phyloP scores from a whole-genome alignment of 1,140 invertebrate genomes.

The Aphelenchoides fujianensis region DNA sequence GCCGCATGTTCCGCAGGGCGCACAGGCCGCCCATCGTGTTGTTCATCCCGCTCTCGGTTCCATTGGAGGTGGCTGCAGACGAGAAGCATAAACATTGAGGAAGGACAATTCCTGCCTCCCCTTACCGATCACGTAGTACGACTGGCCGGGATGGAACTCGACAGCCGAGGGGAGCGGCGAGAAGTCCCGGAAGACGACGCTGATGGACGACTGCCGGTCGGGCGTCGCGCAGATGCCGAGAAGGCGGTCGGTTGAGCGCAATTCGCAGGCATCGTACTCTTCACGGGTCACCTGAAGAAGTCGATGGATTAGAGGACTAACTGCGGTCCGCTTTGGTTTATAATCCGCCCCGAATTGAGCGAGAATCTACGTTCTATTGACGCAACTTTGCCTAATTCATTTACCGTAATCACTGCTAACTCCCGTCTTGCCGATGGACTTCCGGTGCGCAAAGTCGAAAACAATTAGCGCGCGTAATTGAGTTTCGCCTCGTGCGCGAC shows the following conservation, averaged over 20 bases:
- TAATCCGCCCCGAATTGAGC: no score
- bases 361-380: no score
- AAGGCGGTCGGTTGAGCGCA: conserved; percentile 32
- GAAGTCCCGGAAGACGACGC: conserved; percentile 47
- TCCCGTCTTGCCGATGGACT: no score
- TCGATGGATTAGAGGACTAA: no score
- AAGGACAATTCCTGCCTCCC: neutral
- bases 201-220: conserved; percentile 46
- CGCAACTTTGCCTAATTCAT: no score
- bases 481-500: no score
- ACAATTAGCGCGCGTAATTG: neutral
- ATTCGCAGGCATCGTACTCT: conserved; percentile 45
- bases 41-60: conserved; percentile 39
- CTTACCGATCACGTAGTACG: conserved; percentile 48
- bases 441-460: neutral
- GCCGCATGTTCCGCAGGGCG: conserved; percentile 40
- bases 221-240: conserved; percentile 44
- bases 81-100: conserved; percentile 3
- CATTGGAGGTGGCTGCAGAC: conserved; percentile 51
- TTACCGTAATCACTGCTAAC: no score
- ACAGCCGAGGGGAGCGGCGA: conserved; percentile 47
- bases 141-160: conserved; percentile 41
- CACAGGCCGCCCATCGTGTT: conserved; percentile 42
- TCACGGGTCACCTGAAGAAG: conserved; percentile 47
- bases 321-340: no score